Evolutionary conservation across 2,797 vertebrate species (phyloP), one percentile per base, ranked within the genome.

Genomic region (Rhadinocentrus ornatus): DNA sequence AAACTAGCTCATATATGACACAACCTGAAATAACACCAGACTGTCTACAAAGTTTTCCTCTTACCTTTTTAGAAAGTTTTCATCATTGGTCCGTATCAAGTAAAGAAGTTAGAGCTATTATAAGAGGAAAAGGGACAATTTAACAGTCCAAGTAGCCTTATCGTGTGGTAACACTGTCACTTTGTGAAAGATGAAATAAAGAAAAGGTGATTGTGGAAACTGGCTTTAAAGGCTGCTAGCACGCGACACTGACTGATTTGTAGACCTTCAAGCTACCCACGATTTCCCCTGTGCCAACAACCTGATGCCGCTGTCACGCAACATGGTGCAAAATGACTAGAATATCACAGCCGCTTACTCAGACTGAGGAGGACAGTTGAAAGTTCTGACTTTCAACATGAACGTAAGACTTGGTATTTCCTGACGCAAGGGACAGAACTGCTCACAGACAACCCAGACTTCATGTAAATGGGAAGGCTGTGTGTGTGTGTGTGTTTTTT

Each of bases 171-270:
- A 22, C n/a, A 35, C 12, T 15, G 29, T 1, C 0, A 5, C 20
- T 27, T 12, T 22, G 13, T 31, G 15, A 61, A 26, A 71, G 65
- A 69, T 74, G 15, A 80, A 83, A 77, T 88, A 80, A 74, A 56
- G 26, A 22, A 37, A 48, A 15, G 4, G 34, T 63, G 83, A 57
- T 72, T 71, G 46, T 77, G 73, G 13, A 61, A 69, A 75, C 65
- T 37, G 32, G 11, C 20, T 81, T 54, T 81, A 54, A 86, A 75
- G 53, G 54, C 59, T 68, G 44, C 57, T 85, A 11, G 76, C 91
- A 89, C 89, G 85, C 86, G 88, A 89, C 85, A 66, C 67, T 90
- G 91, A 91, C 73, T 91, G 78, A 93, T 92, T 70, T 88, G 62
- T 61, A 15, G 29, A 83, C 35, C 50, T 32, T 9, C 0, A 0